Evolutionary conservation across 2,888 invertebrate genomes (phyloP).

Genomic region (Drosophila neotestacea): DNA sequence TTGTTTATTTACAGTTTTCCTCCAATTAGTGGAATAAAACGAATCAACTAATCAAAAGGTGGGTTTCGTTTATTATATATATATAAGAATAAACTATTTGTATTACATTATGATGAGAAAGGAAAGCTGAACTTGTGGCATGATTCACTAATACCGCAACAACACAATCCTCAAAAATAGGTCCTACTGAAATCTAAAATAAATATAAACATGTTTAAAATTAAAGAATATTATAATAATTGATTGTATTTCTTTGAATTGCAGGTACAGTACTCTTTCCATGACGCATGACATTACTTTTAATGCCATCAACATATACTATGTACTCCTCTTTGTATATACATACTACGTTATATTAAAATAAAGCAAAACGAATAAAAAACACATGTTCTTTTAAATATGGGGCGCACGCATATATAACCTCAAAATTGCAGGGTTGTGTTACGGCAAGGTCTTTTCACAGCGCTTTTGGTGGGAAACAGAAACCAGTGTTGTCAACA

Average conservation of each 20-base stretch:
- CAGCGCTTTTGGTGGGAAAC: slow-evolving; percentile 16
- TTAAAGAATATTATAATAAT: neutral
- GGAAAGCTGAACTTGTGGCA: slow-evolving; percentile 67
- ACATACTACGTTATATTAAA: neutral
- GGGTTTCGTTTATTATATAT: neutral
- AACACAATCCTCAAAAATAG: slow-evolving; percentile 79
- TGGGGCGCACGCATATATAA: slow-evolving; percentile 5
- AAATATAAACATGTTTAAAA: neutral
- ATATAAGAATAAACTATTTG: neutral
- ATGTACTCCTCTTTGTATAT: neutral
- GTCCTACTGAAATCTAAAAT: slow-evolving; percentile 72
- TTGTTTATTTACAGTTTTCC: neutral
- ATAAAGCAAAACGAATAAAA: slow-evolving; percentile 4
- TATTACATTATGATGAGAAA: slow-evolving; percentile 65
- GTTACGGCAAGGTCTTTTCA: neutral
- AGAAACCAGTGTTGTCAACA: slow-evolving; percentile 31
- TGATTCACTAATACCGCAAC: slow-evolving; percentile 82
- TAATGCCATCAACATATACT: neutral
- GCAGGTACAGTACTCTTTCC: slow-evolving; percentile 48
- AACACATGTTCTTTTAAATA: neutral
- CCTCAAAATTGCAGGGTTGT: slow-evolving; percentile 32
- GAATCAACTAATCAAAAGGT: neutral
- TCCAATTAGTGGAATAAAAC: too few relatives aligned
- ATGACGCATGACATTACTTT: neutral
- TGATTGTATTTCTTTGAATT: slow-evolving; percentile 6